These are phyloP conservation scores for Microctenopoma stevenorrisi DNA, from an alignment of 2,797 vertebrate genomes.

Conservation along the genomic window DNA sequence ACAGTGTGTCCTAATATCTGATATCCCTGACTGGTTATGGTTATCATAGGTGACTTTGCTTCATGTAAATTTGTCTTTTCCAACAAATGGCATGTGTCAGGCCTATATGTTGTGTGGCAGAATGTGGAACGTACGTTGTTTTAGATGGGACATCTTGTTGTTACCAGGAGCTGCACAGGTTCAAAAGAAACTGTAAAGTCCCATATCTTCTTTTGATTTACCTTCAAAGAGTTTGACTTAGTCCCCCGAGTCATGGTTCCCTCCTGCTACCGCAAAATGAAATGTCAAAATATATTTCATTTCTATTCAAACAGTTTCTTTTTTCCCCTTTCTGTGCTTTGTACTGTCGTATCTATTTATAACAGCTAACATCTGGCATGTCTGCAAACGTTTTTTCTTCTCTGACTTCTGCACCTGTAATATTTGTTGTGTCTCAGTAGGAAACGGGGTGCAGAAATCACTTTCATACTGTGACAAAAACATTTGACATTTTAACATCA, in stretches of 20 bases:
- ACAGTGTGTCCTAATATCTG: constrained; percentile 3
- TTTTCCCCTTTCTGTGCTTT: constrained; percentile 46
- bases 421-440: constrained; percentile 50
- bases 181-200: constrained; percentile 47
- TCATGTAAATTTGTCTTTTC: not conserved
- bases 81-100: constrained; percentile 2
- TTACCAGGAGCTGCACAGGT: constrained; percentile 42
- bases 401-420: constrained; percentile 60
- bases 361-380: constrained; percentile 54
- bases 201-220: constrained; percentile 50
- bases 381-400: constrained; percentile 26
- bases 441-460: constrained; percentile 34
- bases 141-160: constrained; percentile 14
- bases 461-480: constrained; percentile 52
- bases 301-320: constrained; percentile 40
- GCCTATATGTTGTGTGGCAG: not conserved
- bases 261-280: constrained; percentile 60
- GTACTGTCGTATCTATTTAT: constrained; percentile 77
- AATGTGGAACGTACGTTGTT: not conserved
- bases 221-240: constrained; percentile 66
- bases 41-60: constrained; percentile 1
- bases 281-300: constrained; percentile 59
- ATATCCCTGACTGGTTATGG: constrained; percentile 5
- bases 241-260: constrained; percentile 61
- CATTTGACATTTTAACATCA: constrained; percentile 59